Conservation (phyloP, 2,113 vertebrate genomes). For the Pseudois nayaur region DNA sequence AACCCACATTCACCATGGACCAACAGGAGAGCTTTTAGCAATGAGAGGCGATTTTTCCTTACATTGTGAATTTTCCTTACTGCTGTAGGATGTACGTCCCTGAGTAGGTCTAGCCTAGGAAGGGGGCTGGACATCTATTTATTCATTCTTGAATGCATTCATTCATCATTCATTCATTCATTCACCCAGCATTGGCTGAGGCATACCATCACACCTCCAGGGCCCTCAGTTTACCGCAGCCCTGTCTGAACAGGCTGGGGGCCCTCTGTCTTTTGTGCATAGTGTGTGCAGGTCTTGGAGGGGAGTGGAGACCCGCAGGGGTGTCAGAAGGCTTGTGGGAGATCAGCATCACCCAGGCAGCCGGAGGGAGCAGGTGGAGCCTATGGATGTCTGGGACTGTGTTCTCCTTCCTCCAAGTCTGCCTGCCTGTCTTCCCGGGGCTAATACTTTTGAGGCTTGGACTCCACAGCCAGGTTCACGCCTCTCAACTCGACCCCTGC, state of each 20-base stretch:
- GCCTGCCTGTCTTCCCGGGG: not conserved
- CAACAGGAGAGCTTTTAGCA: not conserved
- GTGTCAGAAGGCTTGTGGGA: not conserved
- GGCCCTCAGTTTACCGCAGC: not conserved
- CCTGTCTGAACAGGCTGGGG: not conserved
- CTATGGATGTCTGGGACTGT: fast-evolving
- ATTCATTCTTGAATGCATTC: too few relatives aligned
- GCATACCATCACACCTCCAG: not conserved
- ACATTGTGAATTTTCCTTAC: not conserved
- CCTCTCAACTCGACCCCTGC: fast-evolving
- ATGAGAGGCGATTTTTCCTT: not conserved
- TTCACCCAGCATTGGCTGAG: too few relatives aligned
- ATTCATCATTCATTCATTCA: not conserved
- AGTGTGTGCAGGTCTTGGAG: not conserved
- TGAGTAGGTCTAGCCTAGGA: not conserved
- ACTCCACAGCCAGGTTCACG: not conserved
- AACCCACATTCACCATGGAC: not conserved
- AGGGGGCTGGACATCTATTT: not conserved
- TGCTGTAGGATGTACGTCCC: not conserved
- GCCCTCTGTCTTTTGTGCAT: not conserved
- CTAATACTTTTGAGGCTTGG: not conserved
- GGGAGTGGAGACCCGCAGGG: fast-evolving
- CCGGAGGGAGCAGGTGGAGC: fast-evolving
- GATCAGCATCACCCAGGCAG: not conserved
- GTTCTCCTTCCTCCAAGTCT: not conserved